Evolutionary conservation across 2,797 vertebrate genomes (phyloP), one percentile per base, ranked within the genome.

Genomic region (Gymnocypris eckloni): DNA sequence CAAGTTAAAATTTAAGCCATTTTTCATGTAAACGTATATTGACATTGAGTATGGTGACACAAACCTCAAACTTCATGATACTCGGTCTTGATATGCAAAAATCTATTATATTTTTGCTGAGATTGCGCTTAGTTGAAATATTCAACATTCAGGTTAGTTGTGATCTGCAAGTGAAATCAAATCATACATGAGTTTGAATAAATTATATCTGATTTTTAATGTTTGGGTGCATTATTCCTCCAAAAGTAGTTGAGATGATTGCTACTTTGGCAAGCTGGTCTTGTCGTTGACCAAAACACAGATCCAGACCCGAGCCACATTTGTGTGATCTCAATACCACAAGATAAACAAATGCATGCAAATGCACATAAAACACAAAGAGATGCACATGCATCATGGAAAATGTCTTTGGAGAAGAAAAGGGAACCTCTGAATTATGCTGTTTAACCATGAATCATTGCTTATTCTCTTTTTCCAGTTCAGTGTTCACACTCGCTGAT

Each of bases 361-460:
- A 41, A 71, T n/a, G 54, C 59, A 69, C 70, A 33, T 59, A 85
- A 54, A 82, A 56, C 48, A 75, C 64, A 39, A 66, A 33, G 41
- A 33, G 18, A 67, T 80, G 61, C 28, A 75, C 83, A 79, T 6
- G 61, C 81, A 66, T 28, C 20, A 67, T 41, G 56, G 10, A 37
- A 41, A 61, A 6, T 83, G n/a, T 83, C 41, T n/a, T 61, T 66
- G 84, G 79, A 86, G 61, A 71, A 86, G 2, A 61, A 39, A 28
- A 48, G 61, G 89, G 86, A 54, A 43, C 75, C 73, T 87, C 77
- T 86, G 89, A 90, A 91, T 89, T 59, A 89, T 90, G 75, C 82
- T 78, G 84, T 87, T 88, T 92, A 88, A 87, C 69, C 22, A 45
- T 86, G 59, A 83, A 70, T 50, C 79, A 79, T 91, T 89, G 87